Base-by-base conservation (phyloP, 2,797 vertebrate genomes). In the Steatocranus sp. region DNA sequence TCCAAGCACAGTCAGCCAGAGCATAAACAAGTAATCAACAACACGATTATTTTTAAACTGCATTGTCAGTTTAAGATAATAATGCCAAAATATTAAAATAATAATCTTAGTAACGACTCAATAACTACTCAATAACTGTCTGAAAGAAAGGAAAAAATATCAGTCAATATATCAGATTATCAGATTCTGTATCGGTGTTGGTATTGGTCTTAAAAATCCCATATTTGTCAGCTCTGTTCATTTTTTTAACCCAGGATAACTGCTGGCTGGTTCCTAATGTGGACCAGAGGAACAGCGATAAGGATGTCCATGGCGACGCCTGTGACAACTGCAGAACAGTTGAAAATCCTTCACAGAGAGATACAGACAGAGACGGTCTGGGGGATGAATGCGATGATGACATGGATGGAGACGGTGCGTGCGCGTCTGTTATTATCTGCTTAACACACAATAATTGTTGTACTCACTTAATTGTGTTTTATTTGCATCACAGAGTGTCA, bases 361-460 rank as follows among this genome's bases (percentile, higher is more conserved):
- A 99, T 83, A 99, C 97, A 0, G 99, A 99, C 86, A 86, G 94
- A 54, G 98, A 99, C 1, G 98, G 98, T 34, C 96, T 95, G 83
- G 99, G 99, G 84, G 98, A 99, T 9, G 97, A 97, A 70, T 99
- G 99, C 78, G 99, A 99, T 78, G 97, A 98, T 50, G 99, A 99
- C 93, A 99, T 98, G 95, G 99, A 99, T 85, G 98, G 97, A 76
- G 99, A 99, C 14, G 97, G 98, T 99, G 84, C 85, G 93, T 78
- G 34, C 38, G 14, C 41, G 15, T 86, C 36, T 76, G 5, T 75
- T 75, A 7, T 68, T 56, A 27, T 48, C 18, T 32, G n/a, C 10
- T 30, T 66, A 53, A 30, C 25, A 20, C 53, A 12, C 12, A 58
- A 27, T 50, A n/a, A 27, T 5, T 25, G 9, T 14, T 78, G 14